phyloP scores from a whole-genome alignment of 2,888 invertebrate genomes.

The Spatulosminthurus flaviceps region DNA sequence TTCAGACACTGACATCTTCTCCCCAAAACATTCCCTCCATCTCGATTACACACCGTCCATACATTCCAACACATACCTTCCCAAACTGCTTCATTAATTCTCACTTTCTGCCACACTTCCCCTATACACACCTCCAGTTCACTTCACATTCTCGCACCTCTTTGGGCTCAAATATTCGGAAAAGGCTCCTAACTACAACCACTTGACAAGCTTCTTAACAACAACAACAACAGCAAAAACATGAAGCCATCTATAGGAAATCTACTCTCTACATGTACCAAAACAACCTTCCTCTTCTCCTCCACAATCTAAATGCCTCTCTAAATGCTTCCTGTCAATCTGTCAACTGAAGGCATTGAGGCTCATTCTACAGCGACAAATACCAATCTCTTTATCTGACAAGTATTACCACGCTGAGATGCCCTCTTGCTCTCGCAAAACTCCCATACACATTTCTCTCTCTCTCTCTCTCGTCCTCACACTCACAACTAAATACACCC shows the following conservation, averaged over 20 bases:
- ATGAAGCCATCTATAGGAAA: too few relatives aligned
- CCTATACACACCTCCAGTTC: neutral
- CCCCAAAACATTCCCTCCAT: too few relatives aligned
- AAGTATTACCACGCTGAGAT: neutral
- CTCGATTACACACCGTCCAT: too few relatives aligned
- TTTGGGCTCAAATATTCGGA: neutral
- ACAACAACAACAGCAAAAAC: neutral
- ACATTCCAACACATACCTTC: neutral
- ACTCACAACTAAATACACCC: too few relatives aligned
- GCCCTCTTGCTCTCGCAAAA: neutral
- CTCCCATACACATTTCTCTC: neutral
- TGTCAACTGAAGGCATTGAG: slow-evolving; percentile 19
- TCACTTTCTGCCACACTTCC: neutral
- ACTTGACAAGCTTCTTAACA: neutral
- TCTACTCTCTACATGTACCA: too few relatives aligned
- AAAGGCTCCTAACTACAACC: neutral
- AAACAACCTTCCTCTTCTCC: neutral
- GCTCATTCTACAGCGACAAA: slow-evolving; percentile 11
- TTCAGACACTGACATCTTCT: too few relatives aligned
- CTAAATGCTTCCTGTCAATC: slow-evolving; percentile 36
- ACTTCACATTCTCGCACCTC: neutral
- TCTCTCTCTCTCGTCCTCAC: too few relatives aligned
- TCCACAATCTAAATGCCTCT: neutral
- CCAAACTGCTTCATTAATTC: neutral
- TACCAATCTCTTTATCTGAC: slow-evolving; percentile 41